phyloP scores from a whole-genome alignment of 2,888 invertebrate genomes.

The Erpobdella octoculata region DNA sequence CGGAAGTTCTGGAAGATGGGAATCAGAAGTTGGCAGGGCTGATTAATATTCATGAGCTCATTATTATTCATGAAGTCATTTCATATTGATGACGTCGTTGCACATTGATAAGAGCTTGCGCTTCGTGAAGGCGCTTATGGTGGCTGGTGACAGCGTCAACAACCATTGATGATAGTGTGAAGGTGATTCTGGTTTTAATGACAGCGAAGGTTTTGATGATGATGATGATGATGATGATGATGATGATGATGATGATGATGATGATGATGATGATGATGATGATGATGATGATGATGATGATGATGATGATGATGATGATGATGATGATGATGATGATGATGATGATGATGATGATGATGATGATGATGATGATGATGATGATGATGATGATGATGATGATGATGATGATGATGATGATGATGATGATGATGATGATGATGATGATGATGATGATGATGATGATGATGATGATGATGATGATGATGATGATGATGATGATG shows the following conservation, averaged over 20 bases:
- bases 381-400: not conserved
- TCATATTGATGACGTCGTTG: too few species aligned
- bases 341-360: constrained; percentile 5
- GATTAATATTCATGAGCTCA: too few species aligned
- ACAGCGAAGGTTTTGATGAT: not conserved
- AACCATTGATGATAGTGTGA: too few species aligned
- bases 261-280: constrained; percentile 27
- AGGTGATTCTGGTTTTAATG: not conserved
- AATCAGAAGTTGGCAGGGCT: too few species aligned
- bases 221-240: constrained; percentile 4
- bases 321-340: constrained; percentile 20
- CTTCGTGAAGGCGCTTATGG: too few species aligned
- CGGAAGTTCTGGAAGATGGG: too few species aligned
- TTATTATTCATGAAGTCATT: too few species aligned
- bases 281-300: constrained; percentile 29
- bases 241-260: constrained; percentile 27
- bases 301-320: constrained; percentile 22
- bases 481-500: constrained; percentile 25
- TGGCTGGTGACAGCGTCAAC: too few species aligned
- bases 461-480: constrained; percentile 25
- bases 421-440: not conserved
- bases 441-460: constrained; percentile 28
- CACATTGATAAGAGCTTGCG: too few species aligned
- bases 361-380: not conserved
- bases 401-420: not conserved